Evolutionary conservation across 2,888 invertebrate genomes (phyloP), one percentile per base, ranked within the genome.

Genomic region (Morpho achilles): DNA sequence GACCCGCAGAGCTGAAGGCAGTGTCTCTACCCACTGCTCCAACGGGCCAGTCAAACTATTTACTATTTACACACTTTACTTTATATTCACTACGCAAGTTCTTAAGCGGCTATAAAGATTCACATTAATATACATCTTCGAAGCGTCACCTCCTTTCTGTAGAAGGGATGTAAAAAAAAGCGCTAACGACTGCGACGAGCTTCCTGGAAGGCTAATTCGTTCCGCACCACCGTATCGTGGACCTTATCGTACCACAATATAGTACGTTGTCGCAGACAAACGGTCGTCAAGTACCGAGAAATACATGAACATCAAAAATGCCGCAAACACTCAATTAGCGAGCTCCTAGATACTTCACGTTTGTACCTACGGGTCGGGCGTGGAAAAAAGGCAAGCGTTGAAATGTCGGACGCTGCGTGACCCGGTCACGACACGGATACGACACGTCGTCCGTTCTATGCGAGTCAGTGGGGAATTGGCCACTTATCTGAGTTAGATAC

Each of bases 371-470:
- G 8, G 43, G 54, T 58, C 58, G 46, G 53, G 62, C 44, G 58
- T 64, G 46, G 58, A 64, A 64, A 67, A 64, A 63, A 45, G 16
- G 10, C 53, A 16, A 50, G 57, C 55, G 61, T 62, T 56, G 65
- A 64, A 56, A 74, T 71, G 73, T 78, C 79, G 77, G 76, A 72
- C 79, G 71, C 73, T 65, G 61, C 57, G 65, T 82, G 83, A 84
- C 87, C 84, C 68, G 85, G 85, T 87, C 81, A 84, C 71, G 69
- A 74, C 73, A 75, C 84, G 87, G 87, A 87, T 76, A 83, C 73
- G 68, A 69, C 66, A 59, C 60, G 71, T 53, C 62, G 58, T 50
- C 40, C 61, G 63, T 58, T 63, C 64, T 64, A 54, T 56, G 63
- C 64, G 59, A 55, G 63, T 60, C 59, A 62, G 58, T 62, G 55